Evolutionary conservation across 2,888 invertebrate genomes (phyloP), one percentile per base, ranked within the genome.

Genomic region (Pyrrhia umbra): DNA sequence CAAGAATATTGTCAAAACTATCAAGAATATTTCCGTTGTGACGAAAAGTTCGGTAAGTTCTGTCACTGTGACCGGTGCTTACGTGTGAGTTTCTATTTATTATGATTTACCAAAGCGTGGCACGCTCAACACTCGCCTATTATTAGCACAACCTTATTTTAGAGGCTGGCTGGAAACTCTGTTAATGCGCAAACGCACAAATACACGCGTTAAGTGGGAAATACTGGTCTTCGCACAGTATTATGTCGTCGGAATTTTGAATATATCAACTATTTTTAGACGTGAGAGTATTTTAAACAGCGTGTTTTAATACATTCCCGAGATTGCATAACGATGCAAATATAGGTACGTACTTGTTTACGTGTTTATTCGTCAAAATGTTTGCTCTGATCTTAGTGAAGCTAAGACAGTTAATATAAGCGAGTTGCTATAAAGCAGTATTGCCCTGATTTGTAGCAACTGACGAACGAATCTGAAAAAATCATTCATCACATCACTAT

Each of bases 101-200:
- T 88, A 85, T 87, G 81, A 85, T 88, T 88, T 87, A 87, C 88
- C 81, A 84, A 88, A 86, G 81, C 81, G 81, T 72, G 69, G 52
- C 55, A 63, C 76, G 71, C 85, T 84, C 78, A 80, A 82, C 83
- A 82, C 82, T 75, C 73, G 30, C 69, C 85, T 91, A 90, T 87
- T 85, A 83, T 83, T 89, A 90, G 87, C 82, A 77, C 82, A 84
- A 86, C 85, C 86, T 89, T 89, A 90, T 88, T 89, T 87, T 88
- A 88, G 87, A 85, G 78, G 81, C 83, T 84, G 84, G 77, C 82
- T 81, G 73, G 52, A 75, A 73, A 79, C 81, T 76, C 80, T 68
- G 61, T 77, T 74, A 76, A 74, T 74, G 70, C 70, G 79, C 76
- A 79, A 79, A 73, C 75, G 74, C 68, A 75, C 68, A 71, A 64